Evolutionary conservation across 35 echinoderm and acorn worm genomes (phyloP), one percentile per base, ranked within the genome.

Genomic region (Heliocidaris erythrogramma): DNA sequence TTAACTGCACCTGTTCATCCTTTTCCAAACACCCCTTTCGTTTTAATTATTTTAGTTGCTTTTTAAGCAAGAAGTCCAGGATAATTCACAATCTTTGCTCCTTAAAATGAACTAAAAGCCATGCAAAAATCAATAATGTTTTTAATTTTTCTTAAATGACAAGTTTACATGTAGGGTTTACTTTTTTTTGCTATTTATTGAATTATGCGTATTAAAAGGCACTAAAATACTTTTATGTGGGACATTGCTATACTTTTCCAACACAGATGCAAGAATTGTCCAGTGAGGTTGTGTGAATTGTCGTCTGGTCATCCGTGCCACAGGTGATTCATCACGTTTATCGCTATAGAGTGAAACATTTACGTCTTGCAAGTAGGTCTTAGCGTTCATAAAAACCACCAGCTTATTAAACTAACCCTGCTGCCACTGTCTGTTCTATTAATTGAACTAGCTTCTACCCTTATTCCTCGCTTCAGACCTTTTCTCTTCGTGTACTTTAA

Each of bases 401-500:
- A n/a, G 65, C 65, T 78, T 78, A 27, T 78, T 78, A 78, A 78
- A 78, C 27, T n/a, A 78, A 5, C 27, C 18, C 65, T 78, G 8
- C 65, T 78, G 65, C 65, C 65, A 27, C 6, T 59, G 32, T 56
- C 91, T 92, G 48, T 48, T 92, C 48, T 53, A 48, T 92, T 92
- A 92, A 92, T 59, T 92, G 48, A 32, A n/a, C 91, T 32, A 32
- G 91, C 49, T 59, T 59, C 49, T 89, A 42, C 48, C 91, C 49
- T 49, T 59, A 92, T 30, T 30, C 49, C 18, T 48, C 31, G 31
- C 47, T 59, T 5, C 30, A 89, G 24, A 48, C 31, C 31, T 16
- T 12, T 92, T 92, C 91, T 52, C 27, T 50, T 52, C 91, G 50
- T 92, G 91, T 92, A 92, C 91, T 92, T 92, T 92, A 27, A 14